Conservation (phyloP, 1,140 invertebrate genomes). For the Drosophila ohnishii region DNA sequence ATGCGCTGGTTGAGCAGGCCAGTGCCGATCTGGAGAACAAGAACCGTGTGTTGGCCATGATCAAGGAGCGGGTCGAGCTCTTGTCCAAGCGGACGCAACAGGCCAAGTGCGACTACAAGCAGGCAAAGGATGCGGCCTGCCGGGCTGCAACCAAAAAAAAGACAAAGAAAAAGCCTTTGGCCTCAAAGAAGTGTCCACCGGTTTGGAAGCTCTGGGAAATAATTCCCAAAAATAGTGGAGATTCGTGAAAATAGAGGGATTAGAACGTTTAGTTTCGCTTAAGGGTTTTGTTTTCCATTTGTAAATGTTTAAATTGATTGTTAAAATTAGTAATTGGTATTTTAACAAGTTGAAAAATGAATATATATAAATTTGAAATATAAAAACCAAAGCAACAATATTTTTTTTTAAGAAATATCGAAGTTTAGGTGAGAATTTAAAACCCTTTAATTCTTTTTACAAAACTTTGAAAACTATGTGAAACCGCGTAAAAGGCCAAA, state of each 20-base stretch:
- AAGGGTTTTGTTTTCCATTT: not conserved
- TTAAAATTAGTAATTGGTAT: not conserved
- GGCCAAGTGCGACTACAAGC: not conserved
- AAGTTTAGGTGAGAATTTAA: not conserved
- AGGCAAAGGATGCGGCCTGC: not conserved
- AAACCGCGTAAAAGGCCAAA: constrained; percentile 3
- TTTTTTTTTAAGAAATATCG: not conserved
- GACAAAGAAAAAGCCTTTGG: no score
- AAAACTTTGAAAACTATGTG: not conserved
- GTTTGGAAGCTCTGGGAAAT: not conserved
- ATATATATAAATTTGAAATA: no score
- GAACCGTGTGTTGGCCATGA: not conserved
- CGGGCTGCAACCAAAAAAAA: no score
- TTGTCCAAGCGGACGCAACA: not conserved
- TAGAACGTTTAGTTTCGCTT: no score
- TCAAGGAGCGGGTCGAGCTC: not conserved
- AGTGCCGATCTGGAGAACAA: not conserved
- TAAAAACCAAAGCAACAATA: no score
- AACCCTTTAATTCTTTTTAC: not conserved
- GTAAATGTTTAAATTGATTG: not conserved
- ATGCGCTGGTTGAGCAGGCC: not conserved
- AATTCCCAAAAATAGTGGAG: not conserved
- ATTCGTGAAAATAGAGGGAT: no score
- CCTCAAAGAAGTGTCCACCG: not conserved
- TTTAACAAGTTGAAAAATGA: not conserved